Base-by-base conservation (phyloP, 1,140 invertebrate species). In the Trichogramma pretiosum region DNA sequence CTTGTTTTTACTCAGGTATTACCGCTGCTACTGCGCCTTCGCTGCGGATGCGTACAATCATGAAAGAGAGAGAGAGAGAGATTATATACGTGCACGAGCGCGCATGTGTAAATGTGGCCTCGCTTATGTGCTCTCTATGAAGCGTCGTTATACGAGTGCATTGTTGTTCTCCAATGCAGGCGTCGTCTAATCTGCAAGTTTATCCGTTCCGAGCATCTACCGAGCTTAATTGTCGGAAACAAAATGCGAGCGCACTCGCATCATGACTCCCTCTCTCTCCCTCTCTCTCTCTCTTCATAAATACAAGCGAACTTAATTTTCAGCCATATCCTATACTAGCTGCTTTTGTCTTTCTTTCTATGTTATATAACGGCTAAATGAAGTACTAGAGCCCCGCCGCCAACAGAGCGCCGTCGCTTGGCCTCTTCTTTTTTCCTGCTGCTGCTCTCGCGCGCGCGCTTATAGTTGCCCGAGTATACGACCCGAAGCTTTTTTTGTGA, bases 121-220 rank as follows among this genome's bases (percentile, higher is more conserved):
- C n/a, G n/a, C n/a, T n/a, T n/a, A n/a, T n/a, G n/a, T n/a, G n/a
- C n/a, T n/a, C n/a, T n/a, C n/a, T n/a, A n/a, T n/a, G n/a, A n/a
- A n/a, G n/a, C 5, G 9, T 14, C 18, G 11, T 2, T 26, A 32
- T 7, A 26, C 22, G 9, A 34, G 14, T 21, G 38, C 42, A 30
- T 35, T 45, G 39, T 44, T 44, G 34, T 49, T 38, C 48, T 32
- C 19, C 16, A 41, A 26, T 44, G 30, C 35, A 33, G 34, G n/a
- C n/a, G n/a, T n/a, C 34, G 42, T 42, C 49, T 42, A 43, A 42
- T 51, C 44, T 51, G 39, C 49, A 46, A 51, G 49, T 51, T 46
- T 51, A 46, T 51, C 49, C 40, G 43, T 33, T 46, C n/a, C 34
- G 28, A 51, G 32, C 43, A 50, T 50, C 48, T 35, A 46, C 36